Conservation (phyloP, 2,113 vertebrate species). For the Ceratotherium simum region DNA sequence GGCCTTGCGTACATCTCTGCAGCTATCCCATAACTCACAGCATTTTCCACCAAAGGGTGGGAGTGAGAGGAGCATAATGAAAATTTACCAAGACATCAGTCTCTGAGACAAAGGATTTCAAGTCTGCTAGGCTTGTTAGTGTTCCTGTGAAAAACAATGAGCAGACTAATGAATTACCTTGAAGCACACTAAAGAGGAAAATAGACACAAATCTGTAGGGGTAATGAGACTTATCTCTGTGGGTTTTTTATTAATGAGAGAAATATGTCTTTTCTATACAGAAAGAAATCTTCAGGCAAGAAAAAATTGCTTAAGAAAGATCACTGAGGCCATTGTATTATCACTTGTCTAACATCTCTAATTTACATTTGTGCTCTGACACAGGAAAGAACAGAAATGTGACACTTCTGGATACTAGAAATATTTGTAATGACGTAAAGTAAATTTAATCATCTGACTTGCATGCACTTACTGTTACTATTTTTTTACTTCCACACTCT, state of each 20-base stretch:
- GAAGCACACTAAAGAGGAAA: constrained; percentile 55
- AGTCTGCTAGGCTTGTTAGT: constrained; percentile 37
- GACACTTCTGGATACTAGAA: constrained; percentile 5
- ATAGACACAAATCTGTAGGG: constrained; percentile 35
- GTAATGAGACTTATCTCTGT: constrained; percentile 54
- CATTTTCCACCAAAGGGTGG: neutral
- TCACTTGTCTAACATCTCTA: constrained; percentile 41
- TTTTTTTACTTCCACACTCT: neutral
- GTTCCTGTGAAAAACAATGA: constrained; percentile 61
- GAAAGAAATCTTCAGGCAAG: constrained; percentile 45
- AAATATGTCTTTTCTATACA: constrained; percentile 40
- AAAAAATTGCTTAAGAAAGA: constrained; percentile 63
- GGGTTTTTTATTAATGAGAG: constrained; percentile 38
- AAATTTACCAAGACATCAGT: constrained; percentile 27
- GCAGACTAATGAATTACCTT: constrained; percentile 55
- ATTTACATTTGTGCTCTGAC: constrained; percentile 57
- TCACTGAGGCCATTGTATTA: constrained; percentile 31
- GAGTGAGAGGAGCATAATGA: neutral
- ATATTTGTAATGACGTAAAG: constrained; percentile 49
- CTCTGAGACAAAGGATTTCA: constrained; percentile 58
- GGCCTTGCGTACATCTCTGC: neutral
- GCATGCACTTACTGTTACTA: neutral
- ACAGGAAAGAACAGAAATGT: constrained; percentile 47
- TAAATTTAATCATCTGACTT: constrained; percentile 59
- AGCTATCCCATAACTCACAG: neutral